Base-by-base conservation (phyloP, 2,888 invertebrate genomes). In the Xanthia icteritia region DNA sequence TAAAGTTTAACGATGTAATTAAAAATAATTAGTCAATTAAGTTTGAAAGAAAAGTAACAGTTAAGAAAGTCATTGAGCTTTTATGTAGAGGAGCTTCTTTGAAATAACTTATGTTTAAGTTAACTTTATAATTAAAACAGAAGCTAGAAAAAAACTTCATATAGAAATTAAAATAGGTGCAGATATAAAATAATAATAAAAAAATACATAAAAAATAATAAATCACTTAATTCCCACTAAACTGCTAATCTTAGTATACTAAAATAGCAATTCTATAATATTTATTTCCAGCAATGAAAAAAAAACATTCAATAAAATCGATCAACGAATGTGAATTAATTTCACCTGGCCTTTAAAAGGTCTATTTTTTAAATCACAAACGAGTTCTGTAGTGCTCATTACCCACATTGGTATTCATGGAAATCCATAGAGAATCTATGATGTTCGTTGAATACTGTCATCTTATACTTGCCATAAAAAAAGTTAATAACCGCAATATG, bases 371-470 rank as follows among this genome's bases (percentile, higher is more conserved):
- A 56, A 81, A 80, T 75, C 75, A 61, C 56, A 80, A 86, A 84
- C 85, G 60, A 82, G 86, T 84, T 84, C 61, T 82, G 66, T 72
- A 80, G 83, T 78, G 77, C 82, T 89, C 76, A 82, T 85, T 88
- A 82, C 79, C 76, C 58, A 88, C 86, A 88, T 91, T 85, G 83
- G 81, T 88, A 89, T 89, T 89, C 90, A 90, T 88, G 84, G 87
- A 88, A 86, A 89, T 79, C 67, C 39, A 73, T 79, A 66, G 71
- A 73, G 83, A 83, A 88, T 81, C 83, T 84, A 61, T 72, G 80
- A 75, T 75, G 51, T 73, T 51, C 73, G 77, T 76, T 77, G 76
- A 76, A 74, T 72, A 77, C 67, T 77, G 69, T 76, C 65, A 73
- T 70, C 60, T 64, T 72, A 45, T 54, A 74, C 51, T 31, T 13